Base-by-base conservation (phyloP, 2,113 vertebrate species). In the Corydoras maculifer region DNA sequence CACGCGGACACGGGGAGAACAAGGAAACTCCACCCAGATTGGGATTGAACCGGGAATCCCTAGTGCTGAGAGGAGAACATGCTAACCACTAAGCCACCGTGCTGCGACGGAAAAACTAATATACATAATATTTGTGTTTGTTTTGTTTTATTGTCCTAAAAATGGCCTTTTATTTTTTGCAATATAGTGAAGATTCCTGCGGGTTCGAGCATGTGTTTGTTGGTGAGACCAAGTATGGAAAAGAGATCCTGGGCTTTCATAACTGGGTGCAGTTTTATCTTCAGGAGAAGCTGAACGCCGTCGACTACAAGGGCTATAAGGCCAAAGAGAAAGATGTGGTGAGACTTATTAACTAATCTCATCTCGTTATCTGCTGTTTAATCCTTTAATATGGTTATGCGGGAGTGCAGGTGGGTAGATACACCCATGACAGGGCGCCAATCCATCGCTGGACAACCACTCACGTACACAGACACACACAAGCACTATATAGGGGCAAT, bases 231-330 rank as follows among this genome's bases (percentile, higher is more conserved):
- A 92, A 88, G 61, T 57, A 11, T 0, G 87, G 86, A 0, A 80
- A 79, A 54, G 85, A 92, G 81, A 85, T 94, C 59, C 82, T 91
- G 77, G 92, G 92, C 59, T 86, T 95, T 30, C 93, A 94, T 81
- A 94, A 94, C 86, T 94, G 93, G 92, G 82, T 95, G 59, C 91
- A 93, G 78, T 94, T 95, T 84, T 94, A 92, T 82, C 84, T 92
- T 74, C 92, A 94, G 85, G 92, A 94, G 74, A 94, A 93, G 69
- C 77, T 3, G 0, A 72, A 80, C 1, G 80, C 90, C 15, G 84
- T 93, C 3, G 92, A 93, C 79, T 93, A 94, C 76, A 94, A 91
- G 75, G 92, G 93, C 63, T 94, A 91, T 4, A 84, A 92, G 69
- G 73, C 89, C 61, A 80, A 62, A 60, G 87, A 76, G 49, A 93